A percentile compares a stretch with the other conserved stretches of the same genome.
phyloP scores from a whole-genome alignment of 2,113 vertebrate species.

The Panurus biarmicus region DNA sequence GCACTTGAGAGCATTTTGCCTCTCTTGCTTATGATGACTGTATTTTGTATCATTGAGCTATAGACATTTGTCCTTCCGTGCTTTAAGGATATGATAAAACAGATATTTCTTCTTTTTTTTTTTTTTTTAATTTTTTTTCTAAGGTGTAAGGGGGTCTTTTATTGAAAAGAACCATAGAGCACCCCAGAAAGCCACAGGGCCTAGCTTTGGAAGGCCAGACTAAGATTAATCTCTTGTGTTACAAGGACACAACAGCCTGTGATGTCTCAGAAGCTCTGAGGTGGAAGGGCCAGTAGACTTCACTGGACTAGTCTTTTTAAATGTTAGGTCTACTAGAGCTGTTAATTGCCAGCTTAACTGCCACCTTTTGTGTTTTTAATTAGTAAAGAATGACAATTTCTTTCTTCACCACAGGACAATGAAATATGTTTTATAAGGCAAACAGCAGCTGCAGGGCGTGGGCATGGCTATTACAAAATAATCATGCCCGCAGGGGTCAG shows the following conservation, averaged over 20 bases:
- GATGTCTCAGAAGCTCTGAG: background rate
- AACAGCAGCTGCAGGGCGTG: slow-evolving; percentile 18
- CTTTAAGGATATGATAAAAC: background rate
- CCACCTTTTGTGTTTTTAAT: slow-evolving; percentile 1
- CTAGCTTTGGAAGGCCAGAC: background rate
- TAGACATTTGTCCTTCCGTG: background rate
- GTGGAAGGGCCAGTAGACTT: background rate
- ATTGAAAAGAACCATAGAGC: background rate
- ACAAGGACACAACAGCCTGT: background rate
- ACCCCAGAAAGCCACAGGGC: background rate
- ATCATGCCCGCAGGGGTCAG: background rate
- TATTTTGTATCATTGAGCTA: background rate
- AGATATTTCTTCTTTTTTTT: background rate
- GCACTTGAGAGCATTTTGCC: background rate
- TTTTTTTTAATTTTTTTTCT: background rate
- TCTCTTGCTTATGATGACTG: background rate
- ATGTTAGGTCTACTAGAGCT: background rate
- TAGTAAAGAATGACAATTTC: background rate
- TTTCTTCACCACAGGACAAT: background rate
- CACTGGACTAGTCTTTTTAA: background rate
- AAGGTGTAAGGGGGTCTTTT: background rate
- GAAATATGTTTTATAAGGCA: slow-evolving; percentile 10
- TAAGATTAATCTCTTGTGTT: background rate
- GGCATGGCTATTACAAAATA: slow-evolving; percentile 24
- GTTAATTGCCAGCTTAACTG: background rate